A percentile compares a stretch with the other conserved stretches of the same genome.
Evolutionary conservation across 2,888 invertebrate genomes (phyloP).

Genomic region (Acleris literana): DNA sequence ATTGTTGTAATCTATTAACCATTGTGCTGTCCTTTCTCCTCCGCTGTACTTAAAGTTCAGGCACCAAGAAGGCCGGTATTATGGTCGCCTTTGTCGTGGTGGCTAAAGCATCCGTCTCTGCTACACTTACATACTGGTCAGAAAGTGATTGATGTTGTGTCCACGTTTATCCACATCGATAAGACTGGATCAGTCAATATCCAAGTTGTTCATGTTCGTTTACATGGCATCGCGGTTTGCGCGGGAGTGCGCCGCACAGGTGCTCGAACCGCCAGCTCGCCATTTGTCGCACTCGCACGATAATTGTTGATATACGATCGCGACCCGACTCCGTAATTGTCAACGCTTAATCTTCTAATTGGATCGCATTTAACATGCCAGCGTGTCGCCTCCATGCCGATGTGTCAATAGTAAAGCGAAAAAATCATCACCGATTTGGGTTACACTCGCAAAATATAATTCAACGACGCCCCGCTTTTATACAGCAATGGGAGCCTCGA

Average conservation of each 20-base stretch:
- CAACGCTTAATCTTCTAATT: conserved; percentile 84
- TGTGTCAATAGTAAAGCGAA: conserved; percentile 63
- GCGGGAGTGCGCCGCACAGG: conserved; percentile 58
- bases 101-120: too few species aligned
- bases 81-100: too few species aligned
- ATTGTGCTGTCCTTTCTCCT: too few species aligned
- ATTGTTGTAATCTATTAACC: too few species aligned
- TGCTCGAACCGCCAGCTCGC: conserved; percentile 55
- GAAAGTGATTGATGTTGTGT: too few species aligned
- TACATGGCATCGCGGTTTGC: too few species aligned
- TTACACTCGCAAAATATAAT: conserved; percentile 55
- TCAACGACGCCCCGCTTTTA: conserved; percentile 33
- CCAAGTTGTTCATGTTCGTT: too few species aligned
- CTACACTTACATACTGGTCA: too few species aligned
- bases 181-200: too few species aligned
- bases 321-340: conserved; percentile 81
- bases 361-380: conserved; percentile 83
- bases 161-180: too few species aligned
- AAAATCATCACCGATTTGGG: conserved; percentile 53
- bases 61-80: too few species aligned
- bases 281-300: conserved; percentile 81
- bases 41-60: too few species aligned
- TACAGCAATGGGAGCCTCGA: conserved; percentile 56
- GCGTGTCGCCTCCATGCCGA: conserved; percentile 63
- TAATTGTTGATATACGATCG: conserved; percentile 84